These are phyloP conservation scores for Archivesica marissinica DNA, from an alignment of 1,140 invertebrate species.

Conservation along the genomic window DNA sequence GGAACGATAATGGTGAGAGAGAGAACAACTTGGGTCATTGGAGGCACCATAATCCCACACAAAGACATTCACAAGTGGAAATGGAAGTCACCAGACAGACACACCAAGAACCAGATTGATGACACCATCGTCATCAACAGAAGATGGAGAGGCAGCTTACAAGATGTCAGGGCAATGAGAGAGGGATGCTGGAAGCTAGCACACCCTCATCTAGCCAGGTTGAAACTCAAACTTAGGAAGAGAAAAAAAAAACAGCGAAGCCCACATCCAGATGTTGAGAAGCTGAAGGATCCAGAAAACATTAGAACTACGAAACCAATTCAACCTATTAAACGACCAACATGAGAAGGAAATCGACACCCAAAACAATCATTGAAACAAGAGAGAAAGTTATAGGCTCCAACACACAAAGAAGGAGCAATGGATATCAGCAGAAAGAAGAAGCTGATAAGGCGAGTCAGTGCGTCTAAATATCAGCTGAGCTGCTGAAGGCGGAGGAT, in stretches of 20 bases:
- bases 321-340: no score
- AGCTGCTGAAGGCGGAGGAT: no score
- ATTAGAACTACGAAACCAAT: no score
- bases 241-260: not conserved
- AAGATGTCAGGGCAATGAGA: slow-evolving; percentile 31
- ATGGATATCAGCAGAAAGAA: no score
- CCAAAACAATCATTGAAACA: no score
- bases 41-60: slow-evolving; percentile 60
- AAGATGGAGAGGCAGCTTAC: not conserved
- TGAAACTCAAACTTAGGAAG: not conserved
- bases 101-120: not conserved
- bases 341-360: no score
- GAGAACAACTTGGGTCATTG: not conserved
- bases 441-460: no score
- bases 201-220: slow-evolving; percentile 52
- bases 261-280: no score
- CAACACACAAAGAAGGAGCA: no score
- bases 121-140: not conserved
- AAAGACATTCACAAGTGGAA: slow-evolving; percentile 64
- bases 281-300: no score
- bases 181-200: slow-evolving; percentile 69
- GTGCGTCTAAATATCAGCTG: no score
- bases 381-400: no score
- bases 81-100: slow-evolving; percentile 55
- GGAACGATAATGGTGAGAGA: slow-evolving; percentile 59